Evolutionary conservation across 2,113 vertebrate genomes (phyloP).

Genomic region (Oncorhynchus gorbuscha): DNA sequence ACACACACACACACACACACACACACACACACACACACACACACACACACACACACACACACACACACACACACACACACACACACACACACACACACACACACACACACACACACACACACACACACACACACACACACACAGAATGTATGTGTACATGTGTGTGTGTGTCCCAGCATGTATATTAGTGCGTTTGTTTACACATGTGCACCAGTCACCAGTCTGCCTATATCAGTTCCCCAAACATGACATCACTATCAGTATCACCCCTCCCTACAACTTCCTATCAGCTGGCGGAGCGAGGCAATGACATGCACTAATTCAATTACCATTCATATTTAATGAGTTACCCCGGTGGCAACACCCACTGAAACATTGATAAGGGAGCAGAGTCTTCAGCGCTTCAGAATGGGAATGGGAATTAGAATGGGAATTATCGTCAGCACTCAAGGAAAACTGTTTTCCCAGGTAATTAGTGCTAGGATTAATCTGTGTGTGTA

Average conservation of each 20-base stretch:
- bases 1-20: no score
- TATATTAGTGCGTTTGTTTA: no score
- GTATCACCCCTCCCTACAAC: neutral
- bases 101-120: neutral
- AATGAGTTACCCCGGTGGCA: constrained; percentile 23
- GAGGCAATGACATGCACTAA: constrained; percentile 15
- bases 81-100: no score
- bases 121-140: neutral
- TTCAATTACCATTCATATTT: constrained; percentile 42
- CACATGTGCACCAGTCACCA: no score
- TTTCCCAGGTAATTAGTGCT: constrained; percentile 31
- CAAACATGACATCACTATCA: neutral
- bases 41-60: no score
- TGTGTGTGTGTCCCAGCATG: no score
- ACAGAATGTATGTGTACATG: no score
- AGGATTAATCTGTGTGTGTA: constrained; percentile 34
- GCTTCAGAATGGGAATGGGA: neutral
- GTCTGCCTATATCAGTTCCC: no score
- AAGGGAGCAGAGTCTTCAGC: neutral
- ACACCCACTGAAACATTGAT: constrained; percentile 36
- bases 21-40: no score
- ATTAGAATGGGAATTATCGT: constrained; percentile 11
- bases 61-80: no score
- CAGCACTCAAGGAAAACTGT: constrained; percentile 23
- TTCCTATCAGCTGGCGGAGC: neutral